Evolutionary conservation across 2,797 vertebrate species (phyloP), one percentile per base, ranked within the genome.

Genomic region (Odontamblyopus rebecca): DNA sequence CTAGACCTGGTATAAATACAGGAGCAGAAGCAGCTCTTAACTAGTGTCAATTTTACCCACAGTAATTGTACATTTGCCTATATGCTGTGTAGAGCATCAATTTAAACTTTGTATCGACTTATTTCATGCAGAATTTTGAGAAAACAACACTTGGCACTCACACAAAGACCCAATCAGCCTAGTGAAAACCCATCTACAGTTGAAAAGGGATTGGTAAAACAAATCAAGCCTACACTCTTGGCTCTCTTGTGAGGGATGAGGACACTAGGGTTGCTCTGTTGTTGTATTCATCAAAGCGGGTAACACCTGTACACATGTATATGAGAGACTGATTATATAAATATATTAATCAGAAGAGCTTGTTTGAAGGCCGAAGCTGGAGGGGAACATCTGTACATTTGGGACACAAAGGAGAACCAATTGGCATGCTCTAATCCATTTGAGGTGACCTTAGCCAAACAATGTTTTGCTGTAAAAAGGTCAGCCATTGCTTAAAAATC

Each of bases 121-220:
- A 5, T 19, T 18, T 66, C 5, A 29, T 51, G 19, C 12, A 23
- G 4, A 48, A 48, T 32, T 19, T 54, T 6, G 1, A 2, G 27
- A 53, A 66, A 53, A 53, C 26, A 18, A 53, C 72, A 77, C 75
- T 79, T 75, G 66, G 35, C 72, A 9, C 69, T 23, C 54, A 59
- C 51, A 70, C 27, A 69, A 88, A 92, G 91, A 88, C 93, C 92
- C 92, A 94, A 94, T 93, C 93, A 93, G 87, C 76, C 82, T 91
- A 92, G 93, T 93, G 93, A 91, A 93, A 93, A 93, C 89, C 84
- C 89, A 64, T 74, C 85, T 81, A 81, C 88, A 81, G 87, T 91
- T 82, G 81, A 89, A 91, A 89, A 86, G 79, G 89, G 89, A 92
- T 92, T 86, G 82, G 87, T 91, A 83, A 90, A 91, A 93, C 86